These are phyloP conservation scores for Meta bourneti DNA, from an alignment of 2,888 invertebrate species.

Conservation along the genomic window DNA sequence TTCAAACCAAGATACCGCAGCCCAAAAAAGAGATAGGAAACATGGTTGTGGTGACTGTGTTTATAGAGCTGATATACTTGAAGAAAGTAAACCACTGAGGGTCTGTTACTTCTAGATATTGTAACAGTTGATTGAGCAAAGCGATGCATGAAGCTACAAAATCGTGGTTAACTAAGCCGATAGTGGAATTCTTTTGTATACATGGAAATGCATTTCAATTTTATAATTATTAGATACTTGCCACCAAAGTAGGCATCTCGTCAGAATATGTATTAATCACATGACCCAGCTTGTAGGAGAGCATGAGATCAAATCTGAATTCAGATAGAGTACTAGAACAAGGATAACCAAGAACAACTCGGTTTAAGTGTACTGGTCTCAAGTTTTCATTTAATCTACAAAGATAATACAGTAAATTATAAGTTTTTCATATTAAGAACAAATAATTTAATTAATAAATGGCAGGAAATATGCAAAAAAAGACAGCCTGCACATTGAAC, in stretches of 20 bases:
- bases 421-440: conserved; percentile 5
- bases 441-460: neutral
- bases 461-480: neutral
- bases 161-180: too few species aligned
- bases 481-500: neutral
- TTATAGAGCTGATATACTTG: too few species aligned
- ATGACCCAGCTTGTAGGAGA: conserved; percentile 88
- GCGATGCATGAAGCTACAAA: too few species aligned
- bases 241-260: conserved; percentile 85
- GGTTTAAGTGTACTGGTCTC: conserved; percentile 88
- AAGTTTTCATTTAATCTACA: conserved; percentile 86
- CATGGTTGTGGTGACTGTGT: too few species aligned
- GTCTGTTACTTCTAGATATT: too few species aligned
- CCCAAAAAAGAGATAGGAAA: too few species aligned
- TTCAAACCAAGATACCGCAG: too few species aligned
- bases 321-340: conserved; percentile 84
- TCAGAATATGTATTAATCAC: conserved; percentile 87
- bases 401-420: neutral
- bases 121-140: too few species aligned
- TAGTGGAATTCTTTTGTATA: too few species aligned
- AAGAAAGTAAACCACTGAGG: too few species aligned
- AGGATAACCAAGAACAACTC: conserved; percentile 87
- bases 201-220: too few species aligned
- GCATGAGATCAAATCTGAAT: conserved; percentile 88
- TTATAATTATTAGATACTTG: conserved; percentile 20